Base-by-base conservation (phyloP, 2,888 invertebrate species). In the Drosophila subquinaria region DNA sequence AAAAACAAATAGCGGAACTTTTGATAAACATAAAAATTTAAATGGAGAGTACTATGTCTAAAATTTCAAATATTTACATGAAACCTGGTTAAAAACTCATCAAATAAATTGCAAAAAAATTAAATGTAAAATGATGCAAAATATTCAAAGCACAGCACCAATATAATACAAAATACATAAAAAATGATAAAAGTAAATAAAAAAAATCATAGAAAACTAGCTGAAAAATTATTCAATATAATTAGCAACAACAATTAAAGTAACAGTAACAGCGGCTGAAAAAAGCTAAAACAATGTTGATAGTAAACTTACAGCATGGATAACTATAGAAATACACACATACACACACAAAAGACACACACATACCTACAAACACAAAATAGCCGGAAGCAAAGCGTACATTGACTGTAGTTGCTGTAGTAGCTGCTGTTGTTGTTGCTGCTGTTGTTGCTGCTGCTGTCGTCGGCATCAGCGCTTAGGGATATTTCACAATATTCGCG, bases 401-500 rank as follows among this genome's bases (percentile, higher is more conserved):
- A 23, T 23, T 36, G 33, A 53, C 43, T 36, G 69, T 35, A 43
- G 63, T 56, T 56, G 33, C 11, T 17, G 30, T 33, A n/a, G 27
- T 36, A 30, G 53, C 38, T n/a, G 48, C 38, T 36, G 64, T 20
- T 33, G 63, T 38, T 47, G 38, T 13, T 27, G 33, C n/a, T 56
- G 38, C 23, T 47, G 42, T 35, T 40, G 52, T 3, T n/a, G 50
- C 2, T 65, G 60, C 6, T 60, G 62, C n/a, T 50, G 59, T 30
- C 38, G 60, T n/a, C 45, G 45, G 33, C 8, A 23, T 23, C 47
- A 13, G 36, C 4, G 66, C 79, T 85, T 85, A 91, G 65, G 91
- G 91, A 82, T 91, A 91, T 80, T 91, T 90, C 55, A 91, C 91
- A 82, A 91, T 76, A 64, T 82, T 82, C 59, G 81, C 53, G 30